Base-by-base conservation (phyloP, 2,113 vertebrate species). In the Ophthalmolycus amberensis region DNA sequence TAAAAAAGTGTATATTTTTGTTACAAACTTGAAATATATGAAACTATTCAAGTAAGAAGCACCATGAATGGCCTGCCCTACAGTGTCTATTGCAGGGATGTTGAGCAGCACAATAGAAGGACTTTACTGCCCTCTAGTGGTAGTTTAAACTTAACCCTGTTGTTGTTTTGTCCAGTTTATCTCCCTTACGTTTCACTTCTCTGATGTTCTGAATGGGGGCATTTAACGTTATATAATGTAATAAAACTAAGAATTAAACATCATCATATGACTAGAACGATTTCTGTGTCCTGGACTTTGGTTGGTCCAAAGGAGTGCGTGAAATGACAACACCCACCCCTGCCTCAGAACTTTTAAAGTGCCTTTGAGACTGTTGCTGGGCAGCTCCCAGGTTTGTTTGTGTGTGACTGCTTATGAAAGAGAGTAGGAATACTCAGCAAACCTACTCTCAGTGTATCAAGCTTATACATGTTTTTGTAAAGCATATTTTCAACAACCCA, bases 111-210 rank as follows among this genome's bases (percentile, higher is more conserved):
- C 14, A 40, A 16, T 12, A 11, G 16, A 50, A 16, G 44, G 42
- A 5, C 38, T 68, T 50, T 82, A 52, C 72, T 80, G 66, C 87
- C 87, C 46, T 83, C 91, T 88, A 75, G 67, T 85, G 91, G 77
- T 15, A 3, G 14, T 32, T 79, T 42, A 0, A 3, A 38, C n/a
- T 3, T 48, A 22, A 34, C 22, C 18, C 32, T 5, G 1, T 18
- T 56, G 27, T 4, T 15, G 18, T 16, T 18, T 3, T 6, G n/a
- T 5, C 29, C 1, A 8, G 5, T 2, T 34, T 7, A 10, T 4
- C 42, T 62, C 32, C 4, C 9, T 38, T 12, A 14, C 50, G 66
- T 80, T 83, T 80, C 34, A 29, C 18, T 84, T 79, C 40, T 58
- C 50, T 27, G 6, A 9, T 4, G 1, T 9, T 56, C 11, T 71